Conservation (phyloP, 2,888 invertebrate genomes). For the Ernsta delagoae region DNA sequence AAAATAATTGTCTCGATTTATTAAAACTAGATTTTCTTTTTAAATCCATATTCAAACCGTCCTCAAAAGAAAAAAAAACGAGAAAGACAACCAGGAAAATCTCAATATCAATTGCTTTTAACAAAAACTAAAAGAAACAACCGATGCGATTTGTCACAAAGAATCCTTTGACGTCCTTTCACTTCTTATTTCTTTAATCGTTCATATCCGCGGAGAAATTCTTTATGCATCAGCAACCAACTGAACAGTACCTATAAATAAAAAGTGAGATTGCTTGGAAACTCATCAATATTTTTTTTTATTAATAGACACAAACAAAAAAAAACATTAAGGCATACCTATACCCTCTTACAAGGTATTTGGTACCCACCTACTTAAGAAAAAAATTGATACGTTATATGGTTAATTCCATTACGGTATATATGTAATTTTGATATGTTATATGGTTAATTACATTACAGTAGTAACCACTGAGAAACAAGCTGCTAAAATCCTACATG, state of each 20-base stretch:
- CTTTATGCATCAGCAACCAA: conserved; percentile 20
- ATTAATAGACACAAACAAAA: too few species aligned
- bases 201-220: conserved; percentile 14
- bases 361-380: too few species aligned
- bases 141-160: conserved; percentile 14
- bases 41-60: neutral
- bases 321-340: too few species aligned
- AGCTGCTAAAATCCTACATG: too few species aligned
- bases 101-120: conserved; percentile 18
- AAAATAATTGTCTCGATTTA: neutral
- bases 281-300: too few species aligned
- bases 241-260: neutral
- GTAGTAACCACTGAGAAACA: too few species aligned
- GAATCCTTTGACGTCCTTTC: conserved; percentile 18
- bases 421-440: too few species aligned
- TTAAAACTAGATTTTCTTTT: neutral
- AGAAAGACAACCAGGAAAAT: neutral
- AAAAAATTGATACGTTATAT: too few species aligned
- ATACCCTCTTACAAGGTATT: too few species aligned
- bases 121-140: conserved; percentile 13
- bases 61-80: conserved; percentile 3
- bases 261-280: neutral
- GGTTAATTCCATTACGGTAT: too few species aligned
- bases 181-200: conserved; percentile 17
- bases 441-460: too few species aligned